phyloP scores from a whole-genome alignment of 2,797 vertebrate genomes.

The Schizopygopsis malacanthus region DNA sequence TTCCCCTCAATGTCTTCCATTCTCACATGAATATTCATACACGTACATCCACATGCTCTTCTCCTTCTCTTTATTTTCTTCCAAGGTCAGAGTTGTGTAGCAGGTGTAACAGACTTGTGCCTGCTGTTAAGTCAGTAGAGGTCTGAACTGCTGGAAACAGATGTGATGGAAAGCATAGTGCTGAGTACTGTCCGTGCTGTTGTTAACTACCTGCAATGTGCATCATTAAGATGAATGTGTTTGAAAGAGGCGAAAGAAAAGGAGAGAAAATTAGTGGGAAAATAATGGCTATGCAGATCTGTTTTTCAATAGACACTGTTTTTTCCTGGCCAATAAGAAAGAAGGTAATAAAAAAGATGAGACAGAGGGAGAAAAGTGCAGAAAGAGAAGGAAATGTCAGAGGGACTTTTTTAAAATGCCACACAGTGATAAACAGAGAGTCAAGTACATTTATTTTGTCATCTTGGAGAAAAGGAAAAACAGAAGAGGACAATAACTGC shows the following conservation, averaged over 20 bases:
- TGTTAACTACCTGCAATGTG: conserved; percentile 23
- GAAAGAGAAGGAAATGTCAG: conserved; percentile 59
- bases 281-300: conserved; percentile 51
- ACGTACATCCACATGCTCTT: not conserved
- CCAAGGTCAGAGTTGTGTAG: conserved; percentile 39
- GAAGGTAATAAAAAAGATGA: conserved; percentile 37
- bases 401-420: conserved; percentile 61
- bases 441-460: conserved; percentile 57
- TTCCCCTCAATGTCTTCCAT: not conserved
- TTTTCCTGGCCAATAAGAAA: conserved; percentile 49
- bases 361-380: conserved; percentile 26
- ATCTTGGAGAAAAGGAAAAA: conserved; percentile 42
- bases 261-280: conserved; percentile 14
- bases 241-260: conserved; percentile 21
- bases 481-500: conserved; percentile 20
- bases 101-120: not conserved
- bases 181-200: conserved; percentile 15
- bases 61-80: not conserved
- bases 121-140: conserved; percentile 37
- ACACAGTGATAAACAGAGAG: conserved; percentile 55
- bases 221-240: conserved; percentile 24
- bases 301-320: conserved; percentile 16
- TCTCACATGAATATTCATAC: conserved; percentile 2
- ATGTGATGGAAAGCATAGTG: conserved; percentile 11
- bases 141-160: conserved; percentile 35